phyloP scores from a whole-genome alignment of 2,797 vertebrate species.

The Phoeniculus purpureus region DNA sequence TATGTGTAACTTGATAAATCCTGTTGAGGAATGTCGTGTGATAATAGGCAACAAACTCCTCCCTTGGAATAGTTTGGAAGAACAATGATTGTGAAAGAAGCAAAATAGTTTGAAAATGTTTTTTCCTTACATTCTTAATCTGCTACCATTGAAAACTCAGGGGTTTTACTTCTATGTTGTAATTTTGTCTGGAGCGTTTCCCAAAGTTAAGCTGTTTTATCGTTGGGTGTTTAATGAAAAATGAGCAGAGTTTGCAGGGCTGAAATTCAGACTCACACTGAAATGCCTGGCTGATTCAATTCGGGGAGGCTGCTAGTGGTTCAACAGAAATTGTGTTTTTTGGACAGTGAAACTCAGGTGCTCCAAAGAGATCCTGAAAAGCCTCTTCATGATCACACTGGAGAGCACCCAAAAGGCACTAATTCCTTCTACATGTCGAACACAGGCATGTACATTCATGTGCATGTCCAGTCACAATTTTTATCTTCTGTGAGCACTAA shows the following conservation, averaged over 20 bases:
- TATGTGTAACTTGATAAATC: background rate
- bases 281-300: background rate
- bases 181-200: background rate
- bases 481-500: background rate
- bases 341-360: background rate
- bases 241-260: background rate
- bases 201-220: background rate
- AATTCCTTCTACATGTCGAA: background rate
- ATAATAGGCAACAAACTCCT: background rate
- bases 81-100: background rate
- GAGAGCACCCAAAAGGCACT: background rate
- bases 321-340: background rate
- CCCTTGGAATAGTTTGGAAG: background rate
- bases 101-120: background rate
- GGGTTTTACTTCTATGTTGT: background rate
- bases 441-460: background rate
- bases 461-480: background rate
- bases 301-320: background rate
- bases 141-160: background rate
- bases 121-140: background rate
- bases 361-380: background rate
- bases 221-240: background rate
- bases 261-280: background rate
- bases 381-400: background rate
- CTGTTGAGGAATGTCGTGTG: background rate